These are phyloP conservation scores for Muricea muricata DNA, from an alignment of 92 coral and sea anemone species.

Conservation along the genomic window DNA sequence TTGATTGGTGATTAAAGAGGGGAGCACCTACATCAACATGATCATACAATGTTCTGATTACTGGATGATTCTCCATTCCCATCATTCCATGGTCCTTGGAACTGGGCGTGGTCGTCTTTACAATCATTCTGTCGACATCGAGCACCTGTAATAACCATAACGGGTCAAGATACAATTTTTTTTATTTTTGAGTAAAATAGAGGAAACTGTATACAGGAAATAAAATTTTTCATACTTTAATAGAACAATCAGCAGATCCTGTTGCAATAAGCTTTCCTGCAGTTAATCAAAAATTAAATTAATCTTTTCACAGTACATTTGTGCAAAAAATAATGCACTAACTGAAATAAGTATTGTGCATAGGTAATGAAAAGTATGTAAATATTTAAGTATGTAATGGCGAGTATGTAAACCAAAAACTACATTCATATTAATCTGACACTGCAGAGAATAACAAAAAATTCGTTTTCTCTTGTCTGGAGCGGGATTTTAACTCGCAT, in stretches of 20 bases:
- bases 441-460: no score
- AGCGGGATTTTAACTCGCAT: no score
- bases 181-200: not conserved
- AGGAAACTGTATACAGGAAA: not conserved
- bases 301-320: no score
- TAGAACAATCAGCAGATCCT: constrained; percentile 94
- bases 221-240: constrained; percentile 70
- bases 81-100: constrained; percentile 86
- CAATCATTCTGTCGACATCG: constrained; percentile 98
- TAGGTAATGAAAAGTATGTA: no score
- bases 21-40: constrained; percentile 76
- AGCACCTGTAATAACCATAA: constrained; percentile 25
- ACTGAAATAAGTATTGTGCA: no score
- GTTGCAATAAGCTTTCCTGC: constrained; percentile 89
- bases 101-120: constrained; percentile 96
- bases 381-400: no score
- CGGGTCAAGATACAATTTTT: not conserved
- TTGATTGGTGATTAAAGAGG: not conserved
- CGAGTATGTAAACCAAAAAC: no score
- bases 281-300: no score
- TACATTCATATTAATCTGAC: no score
- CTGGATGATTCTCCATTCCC: constrained; percentile 94
- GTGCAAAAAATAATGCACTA: no score
- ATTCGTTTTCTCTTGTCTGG: no score
- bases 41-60: constrained; percentile 92